Evolutionary conservation across 2,113 vertebrate genomes (phyloP), one percentile per base, ranked within the genome.

Genomic region (Lipotes vexillifer): DNA sequence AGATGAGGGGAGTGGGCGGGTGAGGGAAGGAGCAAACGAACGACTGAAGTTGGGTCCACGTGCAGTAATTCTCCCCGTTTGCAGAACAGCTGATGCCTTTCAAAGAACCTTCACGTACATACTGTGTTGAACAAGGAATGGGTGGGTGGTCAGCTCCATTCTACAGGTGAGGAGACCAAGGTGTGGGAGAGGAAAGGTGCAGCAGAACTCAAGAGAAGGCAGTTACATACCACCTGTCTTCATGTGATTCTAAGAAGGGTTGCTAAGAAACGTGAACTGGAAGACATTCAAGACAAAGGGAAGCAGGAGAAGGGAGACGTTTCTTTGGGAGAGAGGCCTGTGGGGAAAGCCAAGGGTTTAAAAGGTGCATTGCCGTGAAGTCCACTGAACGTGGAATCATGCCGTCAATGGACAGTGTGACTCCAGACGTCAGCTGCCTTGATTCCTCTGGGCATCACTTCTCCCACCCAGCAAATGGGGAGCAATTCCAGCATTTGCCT

Each of bases 281-380:
- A 57, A 36, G 77, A 21, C 1, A 2, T 21, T 25, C 1, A 6
- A 38, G 74, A 46, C 14, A 12, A 41, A 36, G 25, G 36, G 31
- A 36, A 74, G 3, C 0, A 0, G 44, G 41, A 49, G 29, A 25
- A 75, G 55, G 66, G 31, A 61, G 78, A 23, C 1, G 0, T 31
- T 18, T 23, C 5, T 0, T 4, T 4, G 4, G 65, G 77, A 74
- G 71, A 84, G 61, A 68, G 80, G 17, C 66, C 65, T 71, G 33
- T 33, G 55, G 36, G 12, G 81, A 31, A 36, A 36, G 20, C 31
- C 0, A 17, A 31, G 23, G 66, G 5, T 8, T 71, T 10, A 33
- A 57, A 66, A 93, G 63, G 23, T 27, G 0, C 15, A 11, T 20
- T 20, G 6, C 25, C 25, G 49, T 57, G 36, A 88, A 59, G 38